phyloP scores from a whole-genome alignment of 2,113 vertebrate species.

The Fregata magnificens region DNA sequence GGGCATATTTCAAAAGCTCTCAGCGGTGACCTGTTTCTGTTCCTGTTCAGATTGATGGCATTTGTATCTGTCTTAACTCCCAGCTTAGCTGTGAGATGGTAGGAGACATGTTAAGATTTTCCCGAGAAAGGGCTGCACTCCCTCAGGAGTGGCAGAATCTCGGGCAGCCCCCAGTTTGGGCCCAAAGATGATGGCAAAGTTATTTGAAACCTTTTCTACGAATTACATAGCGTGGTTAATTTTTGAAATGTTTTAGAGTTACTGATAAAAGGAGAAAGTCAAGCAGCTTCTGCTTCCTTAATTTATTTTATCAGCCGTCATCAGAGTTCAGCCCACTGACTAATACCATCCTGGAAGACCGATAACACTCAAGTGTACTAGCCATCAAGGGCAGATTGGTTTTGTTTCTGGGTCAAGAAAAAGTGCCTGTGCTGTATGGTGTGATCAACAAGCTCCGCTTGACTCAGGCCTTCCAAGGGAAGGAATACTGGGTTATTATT shows the following conservation, averaged over 20 bases:
- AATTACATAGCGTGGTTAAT: neutral
- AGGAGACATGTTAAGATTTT: neutral
- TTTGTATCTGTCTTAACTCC: neutral
- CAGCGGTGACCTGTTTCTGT: neutral
- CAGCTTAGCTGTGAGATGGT: neutral
- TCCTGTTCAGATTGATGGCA: neutral
- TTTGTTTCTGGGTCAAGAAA: neutral
- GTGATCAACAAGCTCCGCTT: neutral
- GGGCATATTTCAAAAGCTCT: neutral
- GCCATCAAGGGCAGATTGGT: neutral
- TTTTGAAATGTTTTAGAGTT: neutral
- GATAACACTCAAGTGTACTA: neutral
- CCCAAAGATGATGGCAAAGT: neutral
- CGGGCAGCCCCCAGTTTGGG: neutral
- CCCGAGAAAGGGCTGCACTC: neutral
- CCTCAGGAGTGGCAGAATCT: neutral
- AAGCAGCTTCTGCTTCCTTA: neutral
- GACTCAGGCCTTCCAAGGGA: neutral
- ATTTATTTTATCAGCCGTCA: neutral
- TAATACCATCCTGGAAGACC: neutral
- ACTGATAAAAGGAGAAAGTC: neutral
- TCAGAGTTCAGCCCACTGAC: neutral
- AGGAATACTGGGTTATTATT: neutral
- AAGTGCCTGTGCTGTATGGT: neutral
- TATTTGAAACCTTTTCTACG: neutral